Evolutionary conservation across 2,113 vertebrate species (phyloP).

Genomic region (Antigone vipio): DNA sequence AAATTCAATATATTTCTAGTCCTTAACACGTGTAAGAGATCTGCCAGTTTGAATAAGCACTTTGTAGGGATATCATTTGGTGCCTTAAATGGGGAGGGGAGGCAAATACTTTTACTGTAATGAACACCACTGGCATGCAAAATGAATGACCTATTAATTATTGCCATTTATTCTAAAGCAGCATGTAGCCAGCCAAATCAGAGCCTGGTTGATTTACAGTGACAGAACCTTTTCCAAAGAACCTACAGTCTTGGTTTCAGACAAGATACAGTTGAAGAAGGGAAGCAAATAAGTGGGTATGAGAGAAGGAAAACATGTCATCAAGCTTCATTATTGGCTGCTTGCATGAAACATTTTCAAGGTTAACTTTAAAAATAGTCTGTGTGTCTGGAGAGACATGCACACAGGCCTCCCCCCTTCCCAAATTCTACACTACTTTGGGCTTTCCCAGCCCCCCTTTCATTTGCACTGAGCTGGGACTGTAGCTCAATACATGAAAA

Average conservation of each 20-base stretch:
- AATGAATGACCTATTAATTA: slow-evolving; percentile 34
- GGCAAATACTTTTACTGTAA: slow-evolving; percentile 21
- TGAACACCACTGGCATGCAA: slow-evolving; percentile 3
- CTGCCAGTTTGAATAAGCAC: slow-evolving; percentile 22
- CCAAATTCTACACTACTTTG: neutral
- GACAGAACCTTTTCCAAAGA: neutral
- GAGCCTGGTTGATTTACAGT: neutral
- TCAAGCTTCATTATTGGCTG: neutral
- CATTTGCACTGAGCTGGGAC: neutral
- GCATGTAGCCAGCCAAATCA: neutral
- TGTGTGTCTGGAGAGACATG: neutral
- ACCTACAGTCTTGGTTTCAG: neutral
- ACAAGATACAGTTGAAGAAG: neutral
- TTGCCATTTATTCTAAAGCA: neutral
- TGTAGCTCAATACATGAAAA: slow-evolving; percentile 20
- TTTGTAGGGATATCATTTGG: neutral
- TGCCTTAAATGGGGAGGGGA: neutral
- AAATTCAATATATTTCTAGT: neutral
- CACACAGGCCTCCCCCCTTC: neutral
- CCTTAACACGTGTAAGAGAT: neutral
- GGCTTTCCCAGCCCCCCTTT: neutral
- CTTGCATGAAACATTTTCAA: neutral
- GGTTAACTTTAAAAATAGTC: neutral
- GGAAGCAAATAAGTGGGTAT: neutral
- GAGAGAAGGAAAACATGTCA: neutral